Conservation (phyloP, 2,113 vertebrate genomes). For the Casuarius casuarius region DNA sequence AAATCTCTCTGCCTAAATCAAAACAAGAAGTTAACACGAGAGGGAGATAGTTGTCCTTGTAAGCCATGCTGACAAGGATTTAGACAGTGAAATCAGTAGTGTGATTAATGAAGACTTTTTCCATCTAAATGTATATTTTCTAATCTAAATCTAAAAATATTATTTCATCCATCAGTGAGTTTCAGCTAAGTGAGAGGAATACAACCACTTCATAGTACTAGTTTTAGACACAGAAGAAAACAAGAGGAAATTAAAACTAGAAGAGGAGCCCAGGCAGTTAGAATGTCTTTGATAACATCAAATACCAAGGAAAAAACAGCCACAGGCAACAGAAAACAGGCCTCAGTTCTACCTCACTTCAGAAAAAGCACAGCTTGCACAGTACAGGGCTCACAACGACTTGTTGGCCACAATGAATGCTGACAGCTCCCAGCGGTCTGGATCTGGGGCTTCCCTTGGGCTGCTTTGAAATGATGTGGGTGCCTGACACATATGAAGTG, state of each 20-base stretch:
- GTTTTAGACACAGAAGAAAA: neutral
- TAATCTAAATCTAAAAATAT: neutral
- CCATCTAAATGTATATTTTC: neutral
- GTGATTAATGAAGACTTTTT: neutral
- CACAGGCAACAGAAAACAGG: neutral
- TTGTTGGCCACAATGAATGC: neutral
- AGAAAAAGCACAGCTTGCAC: neutral
- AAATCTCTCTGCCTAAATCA: neutral
- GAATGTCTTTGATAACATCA: neutral
- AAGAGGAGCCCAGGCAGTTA: rapidly evolving
- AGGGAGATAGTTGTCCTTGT: neutral
- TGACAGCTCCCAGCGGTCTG: neutral
- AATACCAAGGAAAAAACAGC: neutral
- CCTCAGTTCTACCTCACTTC: neutral
- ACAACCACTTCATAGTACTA: neutral
- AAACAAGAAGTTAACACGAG: neutral
- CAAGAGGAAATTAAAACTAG: neutral
- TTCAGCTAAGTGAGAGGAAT: neutral
- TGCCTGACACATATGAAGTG: neutral
- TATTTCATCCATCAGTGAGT: neutral
- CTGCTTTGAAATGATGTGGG: neutral
- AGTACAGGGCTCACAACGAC: neutral
- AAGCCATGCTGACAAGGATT: neutral
- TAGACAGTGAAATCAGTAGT: neutral
- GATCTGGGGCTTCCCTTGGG: neutral